These are phyloP conservation scores for Eristalis intricaria DNA, from an alignment of 2,888 invertebrate species.

Conservation along the genomic window DNA sequence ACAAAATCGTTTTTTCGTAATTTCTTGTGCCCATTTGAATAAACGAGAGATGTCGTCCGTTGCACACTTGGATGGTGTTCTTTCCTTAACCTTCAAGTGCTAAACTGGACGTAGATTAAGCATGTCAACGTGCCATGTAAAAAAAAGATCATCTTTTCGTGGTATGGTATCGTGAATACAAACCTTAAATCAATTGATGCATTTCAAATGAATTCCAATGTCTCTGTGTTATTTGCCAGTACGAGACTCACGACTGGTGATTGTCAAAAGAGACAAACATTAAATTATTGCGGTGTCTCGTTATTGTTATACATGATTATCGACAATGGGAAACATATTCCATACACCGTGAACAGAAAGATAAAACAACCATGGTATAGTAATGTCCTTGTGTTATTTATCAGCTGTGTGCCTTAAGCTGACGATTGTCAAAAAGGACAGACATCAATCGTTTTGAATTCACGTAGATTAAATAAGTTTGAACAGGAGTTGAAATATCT, in stretches of 20 bases:
- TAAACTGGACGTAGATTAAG: conserved; percentile 53
- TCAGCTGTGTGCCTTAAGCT: conserved; percentile 73
- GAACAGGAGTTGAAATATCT: neutral
- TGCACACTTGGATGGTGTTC: conserved; percentile 38
- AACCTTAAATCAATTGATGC: no score
- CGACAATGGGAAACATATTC: conserved; percentile 75
- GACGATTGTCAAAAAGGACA: conserved; percentile 80
- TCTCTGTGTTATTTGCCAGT: conserved; percentile 79
- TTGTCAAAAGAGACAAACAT: conserved; percentile 80
- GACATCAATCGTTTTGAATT: conserved; percentile 70
- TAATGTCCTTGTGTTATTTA: conserved; percentile 79
- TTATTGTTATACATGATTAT: conserved; percentile 75
- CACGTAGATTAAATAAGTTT: neutral
- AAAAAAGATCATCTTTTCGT: no score
- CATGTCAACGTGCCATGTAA: neutral
- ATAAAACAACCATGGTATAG: neutral
- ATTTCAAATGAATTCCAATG: no score
- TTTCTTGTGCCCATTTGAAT: neutral
- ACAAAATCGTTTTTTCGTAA: neutral
- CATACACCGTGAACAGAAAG: conserved; percentile 76
- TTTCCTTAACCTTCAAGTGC: conserved; percentile 31
- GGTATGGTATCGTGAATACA: no score
- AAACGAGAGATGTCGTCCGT: neutral
- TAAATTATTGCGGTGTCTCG: conserved; percentile 76
- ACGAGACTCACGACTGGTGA: conserved; percentile 74